phyloP scores from a whole-genome alignment of 2,888 invertebrate genomes.

The Crossocerus cetratus region DNA sequence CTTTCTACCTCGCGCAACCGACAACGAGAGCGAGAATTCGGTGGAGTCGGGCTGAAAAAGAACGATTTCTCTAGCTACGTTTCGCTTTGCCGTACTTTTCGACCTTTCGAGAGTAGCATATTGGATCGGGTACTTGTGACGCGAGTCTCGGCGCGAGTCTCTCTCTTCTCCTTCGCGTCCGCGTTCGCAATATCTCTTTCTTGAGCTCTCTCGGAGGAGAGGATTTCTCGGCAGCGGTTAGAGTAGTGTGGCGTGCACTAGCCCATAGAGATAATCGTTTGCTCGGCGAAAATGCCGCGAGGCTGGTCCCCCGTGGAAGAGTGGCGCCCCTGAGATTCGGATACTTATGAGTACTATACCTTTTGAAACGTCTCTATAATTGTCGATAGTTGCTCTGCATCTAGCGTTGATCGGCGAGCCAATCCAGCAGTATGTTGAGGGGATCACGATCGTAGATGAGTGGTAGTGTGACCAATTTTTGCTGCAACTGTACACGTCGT shows the following conservation, averaged over 20 bases:
- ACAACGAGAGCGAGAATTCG: no score
- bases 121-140: no score
- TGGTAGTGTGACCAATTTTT: slow-evolving; percentile 39
- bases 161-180: no score
- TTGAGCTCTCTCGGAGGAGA: not conserved
- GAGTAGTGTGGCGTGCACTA: slow-evolving; percentile 1
- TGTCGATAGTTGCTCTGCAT: slow-evolving; percentile 35
- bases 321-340: slow-evolving; percentile 45
- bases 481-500: slow-evolving; percentile 38
- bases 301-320: slow-evolving; percentile 7
- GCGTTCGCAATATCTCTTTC: no score
- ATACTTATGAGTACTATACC: slow-evolving; percentile 41
- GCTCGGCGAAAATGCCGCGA: slow-evolving; percentile 45
- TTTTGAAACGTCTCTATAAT: slow-evolving; percentile 29
- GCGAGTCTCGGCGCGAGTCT: no score
- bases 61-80: no score
- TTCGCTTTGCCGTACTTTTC: no score
- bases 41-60: no score
- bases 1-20: not conserved
- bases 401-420: slow-evolving; percentile 37
- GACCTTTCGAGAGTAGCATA: no score
- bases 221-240: not conserved
- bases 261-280: slow-evolving; percentile 20
- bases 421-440: slow-evolving; percentile 28
- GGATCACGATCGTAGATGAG: slow-evolving; percentile 44